These are phyloP conservation scores for Lysandra bellargus DNA, from an alignment of 2,888 invertebrate genomes.

Conservation along the genomic window DNA sequence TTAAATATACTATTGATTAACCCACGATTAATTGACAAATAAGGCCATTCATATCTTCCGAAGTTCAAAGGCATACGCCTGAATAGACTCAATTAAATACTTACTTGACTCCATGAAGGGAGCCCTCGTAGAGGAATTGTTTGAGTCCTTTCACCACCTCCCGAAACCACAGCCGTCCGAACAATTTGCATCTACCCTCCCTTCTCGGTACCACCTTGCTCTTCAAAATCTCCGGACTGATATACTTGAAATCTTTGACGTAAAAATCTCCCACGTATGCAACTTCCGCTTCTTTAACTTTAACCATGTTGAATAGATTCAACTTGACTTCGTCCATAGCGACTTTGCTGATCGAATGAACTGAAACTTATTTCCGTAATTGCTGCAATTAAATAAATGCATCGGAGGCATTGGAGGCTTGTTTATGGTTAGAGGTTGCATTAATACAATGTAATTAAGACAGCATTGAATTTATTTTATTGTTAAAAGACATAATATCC, in stretches of 20 bases:
- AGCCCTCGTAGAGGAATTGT: slow-evolving; percentile 70
- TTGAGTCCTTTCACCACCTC: slow-evolving; percentile 64
- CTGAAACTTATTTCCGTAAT: slow-evolving; percentile 20
- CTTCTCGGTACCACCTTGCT: slow-evolving; percentile 40
- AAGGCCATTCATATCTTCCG: neutral
- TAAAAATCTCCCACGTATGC: slow-evolving; percentile 62
- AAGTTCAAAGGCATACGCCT: neutral
- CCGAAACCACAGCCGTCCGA: slow-evolving; percentile 55
- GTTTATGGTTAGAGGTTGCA: neutral
- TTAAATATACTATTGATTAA: neutral
- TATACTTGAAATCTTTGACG: slow-evolving; percentile 65
- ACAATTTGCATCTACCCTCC: slow-evolving; percentile 44
- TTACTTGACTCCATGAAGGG: slow-evolving; percentile 74
- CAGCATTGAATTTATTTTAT: neutral
- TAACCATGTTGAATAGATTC: slow-evolving; percentile 16
- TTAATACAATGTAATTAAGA: slow-evolving; percentile 16
- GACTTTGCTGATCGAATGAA: neutral
- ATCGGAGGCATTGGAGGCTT: neutral
- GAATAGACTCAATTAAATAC: slow-evolving; percentile 43
- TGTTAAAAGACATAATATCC: neutral
- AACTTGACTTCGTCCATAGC: slow-evolving; percentile 11
- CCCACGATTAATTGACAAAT: slow-evolving; percentile 15
- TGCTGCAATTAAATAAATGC: slow-evolving; percentile 19
- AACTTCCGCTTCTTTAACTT: slow-evolving; percentile 40
- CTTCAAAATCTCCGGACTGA: slow-evolving; percentile 54